Conservation (phyloP, 2,888 invertebrate species). For the Rhamnusium bicolor region DNA sequence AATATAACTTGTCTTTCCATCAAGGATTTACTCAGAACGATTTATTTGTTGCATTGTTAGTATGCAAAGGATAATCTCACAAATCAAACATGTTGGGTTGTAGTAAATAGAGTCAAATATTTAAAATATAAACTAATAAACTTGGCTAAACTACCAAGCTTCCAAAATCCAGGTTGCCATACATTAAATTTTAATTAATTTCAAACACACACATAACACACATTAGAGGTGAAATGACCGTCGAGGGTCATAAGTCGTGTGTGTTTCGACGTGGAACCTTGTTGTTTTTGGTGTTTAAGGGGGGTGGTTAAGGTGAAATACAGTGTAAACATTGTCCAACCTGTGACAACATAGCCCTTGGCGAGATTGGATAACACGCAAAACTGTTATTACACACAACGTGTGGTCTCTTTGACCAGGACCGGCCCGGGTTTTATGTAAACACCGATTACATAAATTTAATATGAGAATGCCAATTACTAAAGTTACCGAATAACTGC, state of each 20-base stretch:
- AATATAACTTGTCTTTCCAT: no score
- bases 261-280: slow-evolving; percentile 42
- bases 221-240: slow-evolving; percentile 52
- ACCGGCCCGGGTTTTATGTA: slow-evolving; percentile 26
- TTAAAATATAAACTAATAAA: slow-evolving; percentile 41
- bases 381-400: slow-evolving; percentile 63
- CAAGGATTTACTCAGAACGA: no score
- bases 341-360: slow-evolving; percentile 60
- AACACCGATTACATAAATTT: slow-evolving; percentile 8
- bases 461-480: slow-evolving; percentile 19
- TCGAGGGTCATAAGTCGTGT: slow-evolving; percentile 50
- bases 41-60: no score
- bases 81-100: not conserved
- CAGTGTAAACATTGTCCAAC: slow-evolving; percentile 57
- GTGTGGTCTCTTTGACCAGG: slow-evolving; percentile 24
- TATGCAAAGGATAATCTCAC: not conserved
- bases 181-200: slow-evolving; percentile 56
- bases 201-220: slow-evolving; percentile 52
- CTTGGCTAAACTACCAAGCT: slow-evolving; percentile 41
- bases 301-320: slow-evolving; percentile 52
- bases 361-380: slow-evolving; percentile 63
- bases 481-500: slow-evolving; percentile 11
- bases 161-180: slow-evolving; percentile 45
- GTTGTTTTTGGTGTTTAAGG: slow-evolving; percentile 53
- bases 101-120: not conserved